Evolutionary conservation across 2,888 invertebrate genomes (phyloP), one percentile per base, ranked within the genome.

Genomic region (Onchidella celtica): DNA sequence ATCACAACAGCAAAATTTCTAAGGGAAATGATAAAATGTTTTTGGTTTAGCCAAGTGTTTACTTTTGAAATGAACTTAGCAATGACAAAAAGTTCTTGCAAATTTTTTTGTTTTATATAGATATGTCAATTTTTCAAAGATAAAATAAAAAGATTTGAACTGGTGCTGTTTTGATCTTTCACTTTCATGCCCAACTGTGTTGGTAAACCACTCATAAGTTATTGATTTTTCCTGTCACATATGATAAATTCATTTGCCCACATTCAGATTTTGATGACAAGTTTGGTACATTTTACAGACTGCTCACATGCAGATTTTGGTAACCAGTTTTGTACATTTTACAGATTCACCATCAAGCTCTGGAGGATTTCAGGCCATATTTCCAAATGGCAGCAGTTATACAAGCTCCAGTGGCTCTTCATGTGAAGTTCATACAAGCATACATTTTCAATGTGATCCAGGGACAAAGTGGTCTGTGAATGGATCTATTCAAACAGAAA

Each of bases 331-430:
- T 24, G 11, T 4, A 1, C 4, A 47, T 47, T 17, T 47, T 27
- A 47, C 27, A 47, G 1, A 29, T 47, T 40, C 47, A 69, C 24
- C 69, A 29, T 0, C 72, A 29, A 72, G 24, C 32, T n/a, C 1
- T 32, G 34, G 57, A 1, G 72, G 72, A n/a, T 72, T 72, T 38
- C 72, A 72, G 32, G 72, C 72, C 34, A 32, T 72, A 9, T 72
- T 72, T 72, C 9, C 47, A 3, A 57, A 72, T 72, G 72, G 72
- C 3, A 72, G 72, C n/a, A 29, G 24, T 3, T 72, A 72, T 38
- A 72, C 2, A 0, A 57, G 55, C 55, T 32, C 17, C 21, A 57
- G 72, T 72, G 55, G 21, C 4, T 2, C 3, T 0, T n/a, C 32
- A 6, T 72, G 72, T 34, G 3, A 57, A 21, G 32, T 72, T 14